These are phyloP conservation scores for Laterallus jamaicensis DNA, from an alignment of 2,113 vertebrate genomes.

Conservation along the genomic window DNA sequence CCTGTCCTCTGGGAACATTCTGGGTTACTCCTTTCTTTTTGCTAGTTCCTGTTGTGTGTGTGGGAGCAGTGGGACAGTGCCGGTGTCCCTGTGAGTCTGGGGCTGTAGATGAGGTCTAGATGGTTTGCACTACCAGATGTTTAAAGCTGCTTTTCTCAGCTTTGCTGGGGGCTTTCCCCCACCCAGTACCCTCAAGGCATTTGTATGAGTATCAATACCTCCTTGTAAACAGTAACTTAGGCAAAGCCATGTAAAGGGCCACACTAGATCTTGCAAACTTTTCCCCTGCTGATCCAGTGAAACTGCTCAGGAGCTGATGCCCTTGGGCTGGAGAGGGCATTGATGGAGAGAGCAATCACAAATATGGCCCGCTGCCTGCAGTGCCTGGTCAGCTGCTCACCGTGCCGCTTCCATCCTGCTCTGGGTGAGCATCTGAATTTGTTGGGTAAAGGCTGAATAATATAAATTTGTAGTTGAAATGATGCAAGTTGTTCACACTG, in stretches of 20 bases:
- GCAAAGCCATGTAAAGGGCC: background rate
- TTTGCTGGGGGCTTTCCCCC: background rate
- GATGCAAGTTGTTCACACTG: background rate
- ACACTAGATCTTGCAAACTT: background rate
- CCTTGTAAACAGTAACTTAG: background rate
- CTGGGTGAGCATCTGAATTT: background rate
- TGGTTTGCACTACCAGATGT: background rate
- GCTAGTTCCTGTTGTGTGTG: background rate
- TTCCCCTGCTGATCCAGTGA: background rate
- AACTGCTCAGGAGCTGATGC: background rate
- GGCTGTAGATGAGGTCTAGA: background rate
- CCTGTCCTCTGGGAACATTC: background rate
- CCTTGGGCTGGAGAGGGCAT: background rate
- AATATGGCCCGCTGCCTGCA: fast-evolving
- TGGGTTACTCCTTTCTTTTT: background rate
- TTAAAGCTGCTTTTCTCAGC: background rate
- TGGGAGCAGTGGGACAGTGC: fast-evolving
- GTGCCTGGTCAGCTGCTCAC: background rate
- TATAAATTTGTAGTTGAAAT: background rate
- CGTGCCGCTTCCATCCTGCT: background rate
- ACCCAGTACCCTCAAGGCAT: background rate
- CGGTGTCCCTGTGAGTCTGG: background rate
- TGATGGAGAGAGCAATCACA: background rate
- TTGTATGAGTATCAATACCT: background rate
- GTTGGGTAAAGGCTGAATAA: background rate